These are phyloP conservation scores for Acridotheres tristis DNA, from an alignment of 2,797 vertebrate species.

Conservation along the genomic window DNA sequence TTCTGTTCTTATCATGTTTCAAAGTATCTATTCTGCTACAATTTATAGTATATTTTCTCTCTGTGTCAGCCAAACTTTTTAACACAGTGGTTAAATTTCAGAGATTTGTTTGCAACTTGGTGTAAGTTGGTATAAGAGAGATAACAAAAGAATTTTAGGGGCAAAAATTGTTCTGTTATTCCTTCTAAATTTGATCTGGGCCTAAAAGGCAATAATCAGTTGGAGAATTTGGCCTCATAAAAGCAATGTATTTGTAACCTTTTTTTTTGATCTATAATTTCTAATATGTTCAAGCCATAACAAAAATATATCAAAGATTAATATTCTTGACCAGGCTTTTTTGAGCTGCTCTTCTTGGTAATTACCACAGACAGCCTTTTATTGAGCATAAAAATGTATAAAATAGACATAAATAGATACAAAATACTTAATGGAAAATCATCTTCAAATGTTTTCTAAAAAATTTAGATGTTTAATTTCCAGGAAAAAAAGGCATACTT, in stretches of 20 bases:
- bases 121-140: too few species aligned
- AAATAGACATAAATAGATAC: background rate
- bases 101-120: background rate
- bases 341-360: background rate
- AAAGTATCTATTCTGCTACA: background rate
- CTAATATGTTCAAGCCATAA: background rate
- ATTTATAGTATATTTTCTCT: background rate
- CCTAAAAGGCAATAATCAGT: background rate
- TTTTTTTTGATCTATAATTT: background rate
- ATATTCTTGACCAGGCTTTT: background rate
- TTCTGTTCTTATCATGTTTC: too few species aligned
- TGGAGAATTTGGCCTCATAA: background rate
- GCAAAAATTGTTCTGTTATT: background rate
- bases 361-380: background rate
- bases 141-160: background rate
- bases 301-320: background rate
- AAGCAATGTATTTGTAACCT: background rate
- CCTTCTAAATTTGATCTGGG: background rate
- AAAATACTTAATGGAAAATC: background rate
- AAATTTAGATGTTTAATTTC: accelerated
- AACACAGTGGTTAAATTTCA: background rate
- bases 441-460: background rate
- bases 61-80: background rate
- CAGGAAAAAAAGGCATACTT: background rate
- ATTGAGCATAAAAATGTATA: background rate